Conservation (phyloP, 1,140 invertebrate genomes). For the Drosophila pseudoobscura region DNA sequence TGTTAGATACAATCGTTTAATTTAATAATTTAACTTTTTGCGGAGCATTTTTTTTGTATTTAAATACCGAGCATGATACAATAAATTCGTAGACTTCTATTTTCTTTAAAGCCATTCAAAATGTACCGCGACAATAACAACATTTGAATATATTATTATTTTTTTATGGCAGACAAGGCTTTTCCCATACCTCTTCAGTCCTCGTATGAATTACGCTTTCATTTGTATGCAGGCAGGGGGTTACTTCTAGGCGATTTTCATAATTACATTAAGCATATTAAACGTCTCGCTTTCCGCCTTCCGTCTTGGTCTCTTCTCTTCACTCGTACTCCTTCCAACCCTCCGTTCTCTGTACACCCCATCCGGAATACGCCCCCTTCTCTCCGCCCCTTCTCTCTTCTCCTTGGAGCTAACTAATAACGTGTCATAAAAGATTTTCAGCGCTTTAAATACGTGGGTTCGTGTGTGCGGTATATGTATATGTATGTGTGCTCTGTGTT, state of each 20-base stretch:
- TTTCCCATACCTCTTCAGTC: conserved; percentile 9
- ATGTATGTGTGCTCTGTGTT: no score
- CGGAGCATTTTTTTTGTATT: no score
- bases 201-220: conserved; percentile 64
- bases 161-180: conserved; percentile 57
- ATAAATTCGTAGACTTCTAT: no score
- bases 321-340: neutral
- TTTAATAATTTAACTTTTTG: no score
- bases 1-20: no score
- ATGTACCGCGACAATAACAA: no score
- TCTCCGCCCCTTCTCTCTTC: neutral
- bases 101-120: no score
- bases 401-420: conserved; percentile 43
- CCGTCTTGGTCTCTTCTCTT: conserved; percentile 4
- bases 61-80: no score
- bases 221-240: conserved; percentile 65
- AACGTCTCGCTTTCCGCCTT: conserved; percentile 7
- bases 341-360: no score
- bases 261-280: conserved; percentile 73
- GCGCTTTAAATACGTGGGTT: conserved; percentile 24
- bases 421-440: conserved; percentile 50
- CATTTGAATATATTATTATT: conserved; percentile 2
- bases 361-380: conserved; percentile 9
- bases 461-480: neutral
- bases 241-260: conserved; percentile 28